A percentile compares a stretch with the other conserved stretches of the same genome.
Evolutionary conservation across 1,140 invertebrate species (phyloP).

Genomic region (Drosophila repleta): DNA sequence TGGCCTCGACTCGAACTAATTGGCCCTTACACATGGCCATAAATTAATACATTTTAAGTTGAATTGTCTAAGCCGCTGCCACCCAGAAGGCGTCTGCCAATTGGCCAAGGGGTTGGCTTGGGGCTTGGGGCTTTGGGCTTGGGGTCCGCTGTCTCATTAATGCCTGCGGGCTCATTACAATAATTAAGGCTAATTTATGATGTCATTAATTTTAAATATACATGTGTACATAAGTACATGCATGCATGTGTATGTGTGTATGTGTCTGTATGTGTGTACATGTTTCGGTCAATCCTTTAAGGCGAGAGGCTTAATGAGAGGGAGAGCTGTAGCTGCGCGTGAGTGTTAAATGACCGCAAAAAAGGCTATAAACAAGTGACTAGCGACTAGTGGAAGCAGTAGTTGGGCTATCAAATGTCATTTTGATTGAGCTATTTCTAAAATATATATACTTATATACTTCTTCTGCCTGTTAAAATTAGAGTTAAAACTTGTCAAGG

Average conservation of each 20-base stretch:
- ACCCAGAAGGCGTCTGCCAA: conserved; percentile 2
- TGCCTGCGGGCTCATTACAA: conserved; percentile 72
- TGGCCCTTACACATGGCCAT: conserved; percentile 71
- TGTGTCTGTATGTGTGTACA: too few relatives aligned
- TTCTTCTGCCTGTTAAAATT: too few relatives aligned
- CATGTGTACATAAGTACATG: conserved; percentile 8
- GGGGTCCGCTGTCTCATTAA: conserved; percentile 54
- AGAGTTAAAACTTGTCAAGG: too few relatives aligned
- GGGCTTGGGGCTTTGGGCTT: neutral
- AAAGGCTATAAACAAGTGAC: neutral
- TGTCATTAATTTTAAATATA: conserved; percentile 72
- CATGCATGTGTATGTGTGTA: conserved; percentile 5
- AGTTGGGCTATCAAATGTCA: neutral
- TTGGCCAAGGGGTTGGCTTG: neutral
- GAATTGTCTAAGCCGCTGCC: conserved; percentile 63
- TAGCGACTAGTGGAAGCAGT: neutral
- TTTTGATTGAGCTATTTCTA: too few relatives aligned
- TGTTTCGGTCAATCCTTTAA: conserved; percentile 33
- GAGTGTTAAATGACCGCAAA: conserved; percentile 33
- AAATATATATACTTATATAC: too few relatives aligned
- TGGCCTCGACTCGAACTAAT: conserved; percentile 49
- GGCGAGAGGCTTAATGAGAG: conserved; percentile 15
- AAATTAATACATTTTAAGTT: conserved; percentile 80
- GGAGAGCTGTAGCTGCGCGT: neutral
- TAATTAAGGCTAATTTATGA: conserved; percentile 80